phyloP scores from a whole-genome alignment of 2,797 vertebrate species.

The Valencia hispanica region DNA sequence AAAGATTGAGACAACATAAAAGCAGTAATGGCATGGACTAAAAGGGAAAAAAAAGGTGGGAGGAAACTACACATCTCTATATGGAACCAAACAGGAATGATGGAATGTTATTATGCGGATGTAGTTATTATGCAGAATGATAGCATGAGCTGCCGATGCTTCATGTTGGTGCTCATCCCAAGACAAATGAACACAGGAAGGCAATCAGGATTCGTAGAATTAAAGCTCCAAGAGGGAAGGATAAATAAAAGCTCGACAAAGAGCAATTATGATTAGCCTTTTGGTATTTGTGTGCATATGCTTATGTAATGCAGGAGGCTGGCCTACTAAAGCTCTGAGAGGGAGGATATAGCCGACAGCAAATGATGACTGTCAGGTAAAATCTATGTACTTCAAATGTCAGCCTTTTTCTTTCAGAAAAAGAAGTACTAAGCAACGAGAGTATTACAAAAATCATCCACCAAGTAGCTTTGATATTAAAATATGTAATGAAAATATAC shows the following conservation, averaged over 20 bases:
- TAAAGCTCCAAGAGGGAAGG: constrained; percentile 60
- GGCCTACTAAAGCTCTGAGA: constrained; percentile 21
- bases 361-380: constrained; percentile 48
- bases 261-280: constrained; percentile 68
- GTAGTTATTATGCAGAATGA: constrained; percentile 63
- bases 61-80: constrained; percentile 38
- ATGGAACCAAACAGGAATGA: constrained; percentile 52
- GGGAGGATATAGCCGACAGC: constrained; percentile 35
- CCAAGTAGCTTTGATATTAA: constrained; percentile 42
- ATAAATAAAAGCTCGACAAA: constrained; percentile 62
- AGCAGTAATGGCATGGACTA: constrained; percentile 13
- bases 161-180: constrained; percentile 30
- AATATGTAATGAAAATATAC: constrained; percentile 30
- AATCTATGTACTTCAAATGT: constrained; percentile 45
- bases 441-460: constrained; percentile 45
- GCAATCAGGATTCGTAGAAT: constrained; percentile 60
- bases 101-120: constrained; percentile 60
- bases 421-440: constrained; percentile 36
- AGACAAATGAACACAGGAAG: constrained; percentile 61
- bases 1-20: constrained; percentile 23
- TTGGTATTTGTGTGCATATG: constrained; percentile 39
- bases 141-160: constrained; percentile 39
- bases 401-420: constrained; percentile 43
- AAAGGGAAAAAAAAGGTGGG: background rate
- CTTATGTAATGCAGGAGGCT: constrained; percentile 35